Percentiles rank a stretch among this genome's conserved stretches.
phyloP scores from a whole-genome alignment of 2,888 invertebrate species.

The Cosmia pyralina region DNA sequence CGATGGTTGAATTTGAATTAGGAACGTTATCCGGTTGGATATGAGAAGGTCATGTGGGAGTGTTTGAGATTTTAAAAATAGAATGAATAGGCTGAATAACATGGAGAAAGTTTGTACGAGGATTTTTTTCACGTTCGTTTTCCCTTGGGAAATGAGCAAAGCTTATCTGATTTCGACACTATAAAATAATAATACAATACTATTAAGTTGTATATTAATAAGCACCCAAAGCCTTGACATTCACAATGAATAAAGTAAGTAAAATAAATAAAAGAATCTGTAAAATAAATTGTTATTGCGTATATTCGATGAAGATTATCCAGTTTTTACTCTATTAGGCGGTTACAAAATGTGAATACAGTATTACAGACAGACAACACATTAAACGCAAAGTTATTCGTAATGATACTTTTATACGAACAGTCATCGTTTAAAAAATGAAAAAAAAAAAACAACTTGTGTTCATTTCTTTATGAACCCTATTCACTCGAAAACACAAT shows the following conservation, averaged over 20 bases:
- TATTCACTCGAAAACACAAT: not conserved
- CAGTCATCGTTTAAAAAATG: not conserved
- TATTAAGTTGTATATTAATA: constrained; percentile 7
- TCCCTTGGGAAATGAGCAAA: not conserved
- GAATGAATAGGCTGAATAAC: constrained; percentile 34
- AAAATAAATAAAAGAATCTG: constrained; percentile 8
- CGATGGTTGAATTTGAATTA: constrained; percentile 58
- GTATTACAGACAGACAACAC: not conserved
- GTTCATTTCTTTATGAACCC: not conserved
- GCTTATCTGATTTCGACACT: not conserved
- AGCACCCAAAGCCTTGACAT: constrained; percentile 25
- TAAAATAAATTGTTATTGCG: not conserved
- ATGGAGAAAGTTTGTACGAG: constrained; percentile 46
- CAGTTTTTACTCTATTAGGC: constrained; percentile 17
- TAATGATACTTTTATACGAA: constrained; percentile 10
- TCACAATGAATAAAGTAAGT: constrained; percentile 8
- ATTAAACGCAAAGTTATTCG: constrained; percentile 4
- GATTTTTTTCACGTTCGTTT: not conserved
- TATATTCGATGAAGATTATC: constrained; percentile 23
- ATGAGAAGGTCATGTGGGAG: constrained; percentile 62
- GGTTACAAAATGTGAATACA: constrained; percentile 5
- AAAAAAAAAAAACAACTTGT: not conserved
- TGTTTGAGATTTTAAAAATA: constrained; percentile 55
- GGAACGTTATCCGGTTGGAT: constrained; percentile 54
- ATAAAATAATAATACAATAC: not conserved